Percentiles rank a stretch among this genome's conserved stretches.
Conservation (phyloP, 2,888 invertebrate species). For the Bruchidius siliquastri region DNA sequence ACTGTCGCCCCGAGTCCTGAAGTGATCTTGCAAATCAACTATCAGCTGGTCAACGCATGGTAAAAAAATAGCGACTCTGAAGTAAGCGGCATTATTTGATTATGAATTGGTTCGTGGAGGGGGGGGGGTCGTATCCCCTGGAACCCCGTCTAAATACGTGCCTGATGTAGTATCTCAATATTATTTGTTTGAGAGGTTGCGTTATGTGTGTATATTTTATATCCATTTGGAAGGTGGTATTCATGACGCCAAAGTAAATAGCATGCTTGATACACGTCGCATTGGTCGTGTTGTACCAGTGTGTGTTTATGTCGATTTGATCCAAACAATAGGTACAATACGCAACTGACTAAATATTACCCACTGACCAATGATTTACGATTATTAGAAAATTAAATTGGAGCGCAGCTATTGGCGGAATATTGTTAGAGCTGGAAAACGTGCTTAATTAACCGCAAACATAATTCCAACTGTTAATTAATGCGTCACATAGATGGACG, state of each 20-base stretch:
- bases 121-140: too few species aligned
- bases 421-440: slow-evolving; percentile 1
- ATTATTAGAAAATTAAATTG: slow-evolving; percentile 5
- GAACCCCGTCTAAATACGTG: too few species aligned
- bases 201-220: too few species aligned
- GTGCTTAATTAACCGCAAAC: slow-evolving; percentile 3
- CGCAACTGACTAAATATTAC: slow-evolving; percentile 8
- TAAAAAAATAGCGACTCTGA: too few species aligned
- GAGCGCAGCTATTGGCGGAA: slow-evolving; percentile 1
- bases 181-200: too few species aligned
- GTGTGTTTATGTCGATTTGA: not conserved
- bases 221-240: not conserved
- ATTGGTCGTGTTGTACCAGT: not conserved
- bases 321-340: not conserved
- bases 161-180: too few species aligned
- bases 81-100: too few species aligned
- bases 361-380: slow-evolving; percentile 1
- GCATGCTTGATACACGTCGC: not conserved
- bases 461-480: slow-evolving; percentile 4
- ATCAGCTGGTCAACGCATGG: too few species aligned
- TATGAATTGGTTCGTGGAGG: too few species aligned
- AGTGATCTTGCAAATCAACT: too few species aligned
- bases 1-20: too few species aligned
- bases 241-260: not conserved
- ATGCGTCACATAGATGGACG: not conserved